These are phyloP conservation scores for Spicauda simplicius DNA, from an alignment of 2,888 invertebrate species.

Conservation along the genomic window DNA sequence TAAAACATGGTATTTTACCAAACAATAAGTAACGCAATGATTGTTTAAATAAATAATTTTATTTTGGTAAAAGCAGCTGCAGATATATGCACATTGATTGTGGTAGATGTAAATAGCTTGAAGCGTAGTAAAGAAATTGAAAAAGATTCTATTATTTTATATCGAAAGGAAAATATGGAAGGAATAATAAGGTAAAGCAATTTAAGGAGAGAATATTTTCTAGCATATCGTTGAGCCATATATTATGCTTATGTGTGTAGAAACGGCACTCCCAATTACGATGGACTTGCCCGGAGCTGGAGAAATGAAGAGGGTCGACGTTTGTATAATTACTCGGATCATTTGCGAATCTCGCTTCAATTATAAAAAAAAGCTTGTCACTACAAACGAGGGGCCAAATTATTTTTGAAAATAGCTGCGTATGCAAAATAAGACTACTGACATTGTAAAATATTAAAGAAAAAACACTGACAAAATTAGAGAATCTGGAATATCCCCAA, in stretches of 20 bases:
- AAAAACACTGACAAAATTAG: no score
- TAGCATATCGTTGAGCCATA: constrained; percentile 14
- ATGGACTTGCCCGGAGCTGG: constrained; percentile 54
- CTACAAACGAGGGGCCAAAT: constrained; percentile 59
- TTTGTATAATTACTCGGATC: constrained; percentile 82
- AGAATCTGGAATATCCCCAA: no score
- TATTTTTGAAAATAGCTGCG: constrained; percentile 29
- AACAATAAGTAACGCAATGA: no score
- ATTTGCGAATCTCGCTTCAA: constrained; percentile 78
- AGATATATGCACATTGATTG: no score
- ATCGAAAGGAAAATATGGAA: background rate
- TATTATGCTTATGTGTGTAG: constrained; percentile 37
- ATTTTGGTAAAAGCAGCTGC: no score
- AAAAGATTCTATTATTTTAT: background rate
- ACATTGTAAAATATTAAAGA: background rate
- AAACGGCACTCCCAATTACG: constrained; percentile 68
- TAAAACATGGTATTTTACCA: no score
- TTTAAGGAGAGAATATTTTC: constrained; percentile 7
- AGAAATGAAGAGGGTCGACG: constrained; percentile 83
- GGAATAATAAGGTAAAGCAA: background rate
- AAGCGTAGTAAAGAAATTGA: no score
- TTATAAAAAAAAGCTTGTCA: constrained; percentile 78
- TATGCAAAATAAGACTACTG: constrained; percentile 22
- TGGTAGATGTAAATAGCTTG: no score
- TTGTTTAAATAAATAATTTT: no score